Base-by-base conservation (phyloP, 2,888 invertebrate species). In the Ectemnius lituratus region DNA sequence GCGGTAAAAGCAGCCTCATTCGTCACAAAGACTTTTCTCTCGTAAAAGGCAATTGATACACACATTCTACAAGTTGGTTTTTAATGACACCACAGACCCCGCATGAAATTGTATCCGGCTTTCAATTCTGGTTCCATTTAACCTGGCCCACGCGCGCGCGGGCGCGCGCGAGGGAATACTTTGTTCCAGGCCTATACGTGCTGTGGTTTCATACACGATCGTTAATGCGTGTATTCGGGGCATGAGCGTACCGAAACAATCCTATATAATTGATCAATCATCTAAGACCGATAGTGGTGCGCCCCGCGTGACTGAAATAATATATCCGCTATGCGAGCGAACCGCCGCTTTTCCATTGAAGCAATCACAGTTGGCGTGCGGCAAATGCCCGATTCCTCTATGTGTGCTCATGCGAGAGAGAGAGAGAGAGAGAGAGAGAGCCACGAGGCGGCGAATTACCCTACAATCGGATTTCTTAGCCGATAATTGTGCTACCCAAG, bases 51-150 rank as follows among this genome's bases (percentile, higher is more conserved):
- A 52, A 58, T 58, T 58, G 13, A 27, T 18, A 20, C 58, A 14
- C 27, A 6, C 23, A 16, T 18, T 14, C 58, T 20, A 20, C 20
- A 20, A 20, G 20, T 20, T 4, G 8, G 6, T 58, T 11, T 6
- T 20, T 20, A 27, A 14, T 18, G 58, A 20, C 14, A 58, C 58
- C 18, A 14, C 20, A 58, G 52, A 14, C 52, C 5, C 52, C 52
- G 52, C 52, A 16, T 28, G 60, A 27, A 28, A 8, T 23, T 60
- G 28, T 60, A 28, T 49, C 57, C 27, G 60, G 52, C 6, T 62
- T 65, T 69, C 67, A 70, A 76, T 75, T 75, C 75, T 14, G 68
- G 45, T 14, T 67, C 62, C 64, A 67, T 70, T 67, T 67, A 63
- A 63, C 62, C 57, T 63, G 16, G 45, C 61, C 67, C 66, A 70